Evolutionary conservation across 2,113 vertebrate species (phyloP), one percentile per base, ranked within the genome.

Genomic region (Daboia siamensis): DNA sequence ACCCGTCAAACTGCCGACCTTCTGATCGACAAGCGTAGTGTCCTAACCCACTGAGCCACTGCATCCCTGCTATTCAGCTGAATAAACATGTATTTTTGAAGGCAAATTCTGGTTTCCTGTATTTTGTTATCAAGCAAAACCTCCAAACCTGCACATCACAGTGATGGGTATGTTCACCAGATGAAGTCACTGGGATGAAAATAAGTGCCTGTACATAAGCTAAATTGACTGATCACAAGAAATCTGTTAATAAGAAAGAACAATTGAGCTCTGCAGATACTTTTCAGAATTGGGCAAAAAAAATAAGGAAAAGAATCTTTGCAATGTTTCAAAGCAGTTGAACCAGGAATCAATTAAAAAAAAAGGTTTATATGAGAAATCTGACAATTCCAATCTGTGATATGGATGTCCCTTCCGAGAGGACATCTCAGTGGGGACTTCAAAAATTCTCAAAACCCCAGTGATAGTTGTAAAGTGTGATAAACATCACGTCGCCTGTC

Each of bases 401-500:
- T 69, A 88, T 90, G 87, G 26, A 87, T 91, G 61, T 90, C 54
- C 29, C 26, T 59, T 90, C n/a, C 1, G 29, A 33, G 59, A 91
- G 95, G 90, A 91, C 90, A 33, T 0, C 4, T 44, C 17, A 61
- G 87, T 15, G 91, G 69, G 52, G 23, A 90, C 86, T 26, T 44
- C 88, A 93, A 93, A 93, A 92, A 94, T 69, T 92, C 44, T 92
- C 91, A 87, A 87, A 88, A 85, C 92, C 91, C 59, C 46, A 94
- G 93, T 74, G 91, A 95, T 92, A 93, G 93, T 94, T 0, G 44
- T 0, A 94, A 94, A 84, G 21, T 93, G 55, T 88, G 95, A 96
- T 9, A 94, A 92, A 95, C 93, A 94, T 89, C 93, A 95, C 94
- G 93, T 55, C 96, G 95, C 93, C 94, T 94, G 87, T 89, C 0